Conservation (phyloP, 2,113 vertebrate species). For the Ursus arctos region DNA sequence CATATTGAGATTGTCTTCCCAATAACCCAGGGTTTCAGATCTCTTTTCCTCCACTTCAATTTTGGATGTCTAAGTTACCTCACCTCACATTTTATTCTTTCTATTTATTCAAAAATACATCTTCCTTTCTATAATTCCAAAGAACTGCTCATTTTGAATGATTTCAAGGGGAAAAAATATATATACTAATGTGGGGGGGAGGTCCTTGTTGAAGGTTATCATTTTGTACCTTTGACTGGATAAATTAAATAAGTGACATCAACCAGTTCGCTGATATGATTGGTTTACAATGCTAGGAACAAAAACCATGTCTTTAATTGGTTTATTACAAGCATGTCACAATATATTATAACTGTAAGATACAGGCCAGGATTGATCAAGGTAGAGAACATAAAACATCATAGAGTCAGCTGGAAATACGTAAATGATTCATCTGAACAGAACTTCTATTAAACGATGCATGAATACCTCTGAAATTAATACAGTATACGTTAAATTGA, state of each 20-base stretch:
- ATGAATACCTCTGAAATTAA: neutral
- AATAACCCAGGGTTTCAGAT: neutral
- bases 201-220: neutral
- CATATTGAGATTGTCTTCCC: neutral
- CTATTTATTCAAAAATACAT: neutral
- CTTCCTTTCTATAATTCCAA: neutral
- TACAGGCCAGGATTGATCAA: neutral
- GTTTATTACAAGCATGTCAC: neutral
- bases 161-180: neutral
- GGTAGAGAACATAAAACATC: neutral
- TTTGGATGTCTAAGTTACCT: neutral
- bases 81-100: neutral
- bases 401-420: neutral
- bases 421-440: constrained; percentile 31
- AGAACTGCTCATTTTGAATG: neutral
- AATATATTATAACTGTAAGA: neutral
- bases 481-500: neutral
- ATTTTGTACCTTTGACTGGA: neutral
- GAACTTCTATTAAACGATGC: neutral
- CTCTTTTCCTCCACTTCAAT: neutral
- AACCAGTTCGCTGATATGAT: neutral
- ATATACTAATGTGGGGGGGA: neutral
- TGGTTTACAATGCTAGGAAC: neutral
- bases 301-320: neutral
- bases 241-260: neutral